Base-by-base conservation (phyloP, 1,140 invertebrate species). In the Holotrichia oblita region DNA sequence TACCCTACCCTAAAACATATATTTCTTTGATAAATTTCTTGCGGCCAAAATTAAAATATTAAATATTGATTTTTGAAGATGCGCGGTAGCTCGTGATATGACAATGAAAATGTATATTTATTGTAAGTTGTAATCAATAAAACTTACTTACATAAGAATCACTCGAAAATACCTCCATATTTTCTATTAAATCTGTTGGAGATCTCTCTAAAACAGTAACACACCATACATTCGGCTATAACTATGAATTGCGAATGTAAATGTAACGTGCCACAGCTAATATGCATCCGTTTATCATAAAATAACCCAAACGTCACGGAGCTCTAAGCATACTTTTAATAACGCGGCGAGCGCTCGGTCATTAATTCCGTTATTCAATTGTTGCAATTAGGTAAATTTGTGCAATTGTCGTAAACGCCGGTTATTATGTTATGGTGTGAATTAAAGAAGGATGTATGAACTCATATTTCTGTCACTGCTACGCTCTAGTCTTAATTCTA, bases 361-460 rank as follows among this genome's bases (percentile, higher is more conserved):
- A 69, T 69, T 69, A 69, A 69, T 69, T 69, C 61, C 7, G 17
- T 69, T 69, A 69, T 69, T 69, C 61, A 69, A 69, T 69, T 69
- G 61, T 22, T 22, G 12, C 61, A 69, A 69, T 69, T 69, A 69
- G 61, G 61, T 69, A 69, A 69, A 69, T 69, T 69, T 14, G 61
- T 22, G 61, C 22, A 69, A 69, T 69, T 69, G 61, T 34, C 61
- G 22, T 69, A 69, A 69, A 22, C 61, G 61, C 27, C 9, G 22
- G 61, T 69, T 34, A 27, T 69, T 34, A 69, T 69, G 12, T 69
- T 34, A 34, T 34, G 61, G 61, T 69, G 61, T 69, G 22, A 69
- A 69, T 69, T 69, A 34, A 34, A 69, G 61, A 69, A 69, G 61
- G 61, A 69, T 27, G 61, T 69, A 69, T 69, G 61, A 69, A 69